phyloP scores from a whole-genome alignment of 2,888 invertebrate species.

The Tortrix viridana region DNA sequence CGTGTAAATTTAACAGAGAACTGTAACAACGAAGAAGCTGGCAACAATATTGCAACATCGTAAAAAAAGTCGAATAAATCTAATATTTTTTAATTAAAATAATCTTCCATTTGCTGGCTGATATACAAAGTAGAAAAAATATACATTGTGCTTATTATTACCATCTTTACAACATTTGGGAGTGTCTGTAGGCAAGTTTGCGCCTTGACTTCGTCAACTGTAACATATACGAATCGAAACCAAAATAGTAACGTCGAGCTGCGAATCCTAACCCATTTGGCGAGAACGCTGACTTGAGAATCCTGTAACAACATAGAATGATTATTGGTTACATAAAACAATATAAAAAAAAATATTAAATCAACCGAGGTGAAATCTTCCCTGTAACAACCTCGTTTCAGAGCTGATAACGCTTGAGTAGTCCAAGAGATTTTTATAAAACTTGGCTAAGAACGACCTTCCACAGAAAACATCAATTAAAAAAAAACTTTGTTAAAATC shows the following conservation, averaged over 20 bases:
- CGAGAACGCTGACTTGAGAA: slow-evolving; percentile 20
- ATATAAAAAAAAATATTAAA: too few relatives aligned
- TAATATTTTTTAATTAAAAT: slow-evolving; percentile 56
- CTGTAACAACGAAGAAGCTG: slow-evolving; percentile 64
- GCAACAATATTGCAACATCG: slow-evolving; percentile 70
- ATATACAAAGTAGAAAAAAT: slow-evolving; percentile 82
- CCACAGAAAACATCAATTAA: too few relatives aligned
- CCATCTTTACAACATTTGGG: slow-evolving; percentile 60
- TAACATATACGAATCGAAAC: slow-evolving; percentile 25
- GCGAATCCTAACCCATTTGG: slow-evolving; percentile 14
- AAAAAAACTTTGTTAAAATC: too few relatives aligned
- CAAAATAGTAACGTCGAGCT: slow-evolving; percentile 15
- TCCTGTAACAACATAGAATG: slow-evolving; percentile 15
- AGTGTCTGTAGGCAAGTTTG: slow-evolving; percentile 27
- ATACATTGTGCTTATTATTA: slow-evolving; percentile 66
- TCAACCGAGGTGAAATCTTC: too few relatives aligned
- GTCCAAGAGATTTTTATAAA: too few relatives aligned
- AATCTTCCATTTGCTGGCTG: slow-evolving; percentile 60
- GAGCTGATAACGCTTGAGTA: too few relatives aligned
- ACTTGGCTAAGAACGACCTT: too few relatives aligned
- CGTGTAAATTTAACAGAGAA: slow-evolving; percentile 50
- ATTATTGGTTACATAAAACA: background rate
- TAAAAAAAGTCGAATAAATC: slow-evolving; percentile 58
- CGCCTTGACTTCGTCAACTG: slow-evolving; percentile 6
- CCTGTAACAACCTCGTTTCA: too few relatives aligned